Conservation (phyloP, 2,888 invertebrate species). For the Automeris io region DNA sequence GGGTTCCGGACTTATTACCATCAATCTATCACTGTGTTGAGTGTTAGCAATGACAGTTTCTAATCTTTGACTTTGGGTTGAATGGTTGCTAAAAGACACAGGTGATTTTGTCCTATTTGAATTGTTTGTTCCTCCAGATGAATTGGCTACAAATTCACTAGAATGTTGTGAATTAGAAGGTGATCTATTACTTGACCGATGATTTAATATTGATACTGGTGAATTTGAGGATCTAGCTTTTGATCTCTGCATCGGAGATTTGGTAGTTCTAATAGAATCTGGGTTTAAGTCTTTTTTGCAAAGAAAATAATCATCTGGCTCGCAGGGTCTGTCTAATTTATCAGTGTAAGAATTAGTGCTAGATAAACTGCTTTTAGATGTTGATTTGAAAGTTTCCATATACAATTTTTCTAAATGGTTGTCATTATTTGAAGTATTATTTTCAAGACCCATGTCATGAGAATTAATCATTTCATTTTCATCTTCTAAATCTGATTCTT, state of each 20-base stretch:
- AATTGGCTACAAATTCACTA: constrained; percentile 13
- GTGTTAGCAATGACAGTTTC: constrained; percentile 44
- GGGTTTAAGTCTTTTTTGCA: constrained; percentile 34
- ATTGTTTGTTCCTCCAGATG: constrained; percentile 16
- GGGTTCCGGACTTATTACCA: constrained; percentile 51
- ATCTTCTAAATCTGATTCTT: constrained; percentile 13
- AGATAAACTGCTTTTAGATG: constrained; percentile 34
- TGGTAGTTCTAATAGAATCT: constrained; percentile 28
- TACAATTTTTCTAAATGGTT: constrained; percentile 63
- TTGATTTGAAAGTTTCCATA: constrained; percentile 49
- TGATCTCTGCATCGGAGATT: constrained; percentile 28
- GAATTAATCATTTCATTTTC: constrained; percentile 22
- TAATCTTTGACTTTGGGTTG: constrained; percentile 33
- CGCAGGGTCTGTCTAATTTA: constrained; percentile 22
- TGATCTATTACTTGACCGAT: constrained; percentile 26
- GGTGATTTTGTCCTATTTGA: constrained; percentile 41
- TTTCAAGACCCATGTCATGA: constrained; percentile 26
- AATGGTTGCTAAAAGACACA: constrained; percentile 37
- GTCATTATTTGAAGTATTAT: constrained; percentile 37
- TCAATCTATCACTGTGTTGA: constrained; percentile 34
- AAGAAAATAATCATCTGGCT: constrained; percentile 42
- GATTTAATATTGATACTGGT: constrained; percentile 34
- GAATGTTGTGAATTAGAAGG: constrained; percentile 19
- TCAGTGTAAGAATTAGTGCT: constrained; percentile 25
- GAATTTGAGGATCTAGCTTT: constrained; percentile 33